These are phyloP conservation scores for Ptyas mucosa DNA, from an alignment of 2,113 vertebrate genomes.

Conservation along the genomic window DNA sequence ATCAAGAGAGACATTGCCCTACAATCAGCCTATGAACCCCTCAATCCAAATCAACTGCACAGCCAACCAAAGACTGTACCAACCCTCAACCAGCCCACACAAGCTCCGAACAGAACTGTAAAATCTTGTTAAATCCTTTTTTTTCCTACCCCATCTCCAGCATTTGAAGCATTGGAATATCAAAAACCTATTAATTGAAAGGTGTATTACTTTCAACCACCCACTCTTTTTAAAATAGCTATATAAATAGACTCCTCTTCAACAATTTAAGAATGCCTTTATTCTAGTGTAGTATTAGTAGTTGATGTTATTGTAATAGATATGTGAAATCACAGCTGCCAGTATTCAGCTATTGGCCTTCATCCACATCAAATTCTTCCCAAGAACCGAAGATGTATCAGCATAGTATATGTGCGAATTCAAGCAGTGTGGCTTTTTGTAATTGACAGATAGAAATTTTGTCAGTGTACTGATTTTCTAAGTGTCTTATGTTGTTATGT, in stretches of 20 bases:
- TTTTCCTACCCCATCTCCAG: neutral
- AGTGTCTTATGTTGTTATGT: neutral
- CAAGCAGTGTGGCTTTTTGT: neutral
- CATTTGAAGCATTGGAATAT: neutral
- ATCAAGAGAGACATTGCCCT: no score
- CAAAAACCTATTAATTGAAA: neutral
- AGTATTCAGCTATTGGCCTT: neutral
- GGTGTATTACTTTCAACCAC: neutral
- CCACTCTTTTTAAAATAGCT: neutral
- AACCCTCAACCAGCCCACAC: no score
- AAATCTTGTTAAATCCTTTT: neutral
- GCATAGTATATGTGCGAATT: neutral
- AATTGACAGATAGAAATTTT: neutral
- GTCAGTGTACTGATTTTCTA: no score
- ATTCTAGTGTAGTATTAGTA: neutral
- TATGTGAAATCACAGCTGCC: neutral
- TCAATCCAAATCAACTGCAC: no score
- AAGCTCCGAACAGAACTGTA: neutral
- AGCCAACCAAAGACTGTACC: no score
- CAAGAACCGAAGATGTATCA: neutral
- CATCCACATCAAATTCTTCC: neutral
- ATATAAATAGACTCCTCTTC: neutral
- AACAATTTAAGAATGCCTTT: neutral
- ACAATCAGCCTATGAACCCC: no score
- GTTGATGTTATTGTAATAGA: neutral